These are phyloP conservation scores for Tor tambroides DNA, from an alignment of 2,113 vertebrate species.

Conservation along the genomic window DNA sequence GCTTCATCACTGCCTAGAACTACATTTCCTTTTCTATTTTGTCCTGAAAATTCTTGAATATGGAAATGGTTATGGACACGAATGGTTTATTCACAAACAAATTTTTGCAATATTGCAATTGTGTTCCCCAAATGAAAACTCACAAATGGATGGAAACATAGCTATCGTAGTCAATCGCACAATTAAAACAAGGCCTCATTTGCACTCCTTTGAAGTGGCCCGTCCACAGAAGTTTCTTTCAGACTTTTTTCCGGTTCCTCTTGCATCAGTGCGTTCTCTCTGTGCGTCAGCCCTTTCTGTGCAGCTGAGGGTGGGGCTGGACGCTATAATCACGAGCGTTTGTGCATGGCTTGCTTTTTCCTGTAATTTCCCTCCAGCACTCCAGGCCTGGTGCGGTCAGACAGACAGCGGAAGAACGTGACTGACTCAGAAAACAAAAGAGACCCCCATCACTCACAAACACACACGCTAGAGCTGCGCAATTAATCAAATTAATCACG, in stretches of 20 bases:
- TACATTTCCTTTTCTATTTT: no score
- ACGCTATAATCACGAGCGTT: slow-evolving; percentile 59
- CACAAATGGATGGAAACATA: not conserved
- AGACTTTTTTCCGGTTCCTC: not conserved
- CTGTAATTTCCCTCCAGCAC: slow-evolving; percentile 62
- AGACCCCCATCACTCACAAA: slow-evolving; percentile 13
- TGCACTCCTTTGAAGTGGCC: not conserved
- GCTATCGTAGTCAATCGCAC: not conserved
- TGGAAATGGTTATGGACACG: no score
- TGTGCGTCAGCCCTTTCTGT: slow-evolving; percentile 31
- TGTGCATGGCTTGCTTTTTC: slow-evolving; percentile 62
- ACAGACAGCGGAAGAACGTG: slow-evolving; percentile 27
- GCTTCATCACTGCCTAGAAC: no score
- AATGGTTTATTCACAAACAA: no score
- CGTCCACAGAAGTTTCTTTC: not conserved
- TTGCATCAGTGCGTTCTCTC: not conserved
- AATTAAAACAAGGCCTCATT: not conserved
- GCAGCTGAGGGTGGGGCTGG: slow-evolving; percentile 39
- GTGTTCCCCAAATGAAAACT: no score
- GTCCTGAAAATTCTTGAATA: no score
- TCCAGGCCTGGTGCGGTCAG: not conserved
- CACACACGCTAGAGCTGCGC: not conserved
- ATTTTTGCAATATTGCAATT: no score
- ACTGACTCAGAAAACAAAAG: slow-evolving; percentile 10
- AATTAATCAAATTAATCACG: not conserved